Evolutionary conservation across 1,140 invertebrate genomes (phyloP), one percentile per base, ranked within the genome.

Genomic region (Muscidifurax raptorellus): DNA sequence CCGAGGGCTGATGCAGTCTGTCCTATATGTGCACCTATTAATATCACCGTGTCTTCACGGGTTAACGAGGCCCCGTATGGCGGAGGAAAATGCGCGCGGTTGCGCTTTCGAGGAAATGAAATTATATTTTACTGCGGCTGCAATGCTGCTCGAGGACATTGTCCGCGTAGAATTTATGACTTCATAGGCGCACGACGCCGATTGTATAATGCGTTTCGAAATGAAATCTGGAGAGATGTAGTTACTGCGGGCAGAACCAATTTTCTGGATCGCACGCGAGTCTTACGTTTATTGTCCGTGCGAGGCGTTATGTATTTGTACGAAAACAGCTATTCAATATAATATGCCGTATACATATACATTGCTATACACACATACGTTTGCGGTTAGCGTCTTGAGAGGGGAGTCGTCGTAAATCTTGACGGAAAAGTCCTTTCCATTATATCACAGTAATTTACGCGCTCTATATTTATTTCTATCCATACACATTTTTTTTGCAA

Each of bases 21-120:
- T 18, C 12, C 30, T 74, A 13, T 47, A 15, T 36, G 47, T 28
- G 30, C 18, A 30, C 10, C 72, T 83, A 83, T 83, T 83, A 83
- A 83, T 83, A 77, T 69, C 82, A 30, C n/a, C n/a, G 22, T 18
- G 27, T 28, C 30, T 32, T 76, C 74, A 76, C 25, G 64, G 22
- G 44, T 81, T 74, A 32, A 74, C 10, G 7, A 77, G 64, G 36
- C 27, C 67, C 28, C 66, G 25, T 28, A 28, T 28, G 27, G 25
- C 27, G 27, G 25, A 28, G 66, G 25, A 13, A 30, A 69, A 30
- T n/a, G 28, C 66, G 66, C 27, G 66, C 12, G 66, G 27, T 69
- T 30, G 13, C 27, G 66, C 52, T 59, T 59, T 44, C 36, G 32
- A 25, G 25, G 22, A 22, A 44, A 67, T 66, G n/a, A 30, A 67